Percentiles rank a stretch among this genome's conserved stretches.
Evolutionary conservation across 2,113 vertebrate genomes (phyloP).

Genomic region (Cebus imitator): DNA sequence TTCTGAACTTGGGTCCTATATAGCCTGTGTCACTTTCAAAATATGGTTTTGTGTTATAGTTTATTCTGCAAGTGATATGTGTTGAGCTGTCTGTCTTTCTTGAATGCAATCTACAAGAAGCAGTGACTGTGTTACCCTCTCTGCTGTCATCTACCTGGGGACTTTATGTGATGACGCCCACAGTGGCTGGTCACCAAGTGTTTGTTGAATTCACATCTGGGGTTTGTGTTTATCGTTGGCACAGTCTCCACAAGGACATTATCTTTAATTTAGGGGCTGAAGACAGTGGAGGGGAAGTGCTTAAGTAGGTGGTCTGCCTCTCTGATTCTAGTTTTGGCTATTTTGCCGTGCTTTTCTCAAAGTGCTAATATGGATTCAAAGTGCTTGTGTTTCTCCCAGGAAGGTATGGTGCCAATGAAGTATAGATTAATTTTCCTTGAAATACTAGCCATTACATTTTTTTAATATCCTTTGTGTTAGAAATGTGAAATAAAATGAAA

Average conservation of each 20-base stretch:
- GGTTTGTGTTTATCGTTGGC: background rate
- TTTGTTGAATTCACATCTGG: background rate
- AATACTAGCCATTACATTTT: conserved; percentile 12
- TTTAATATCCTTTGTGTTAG: background rate
- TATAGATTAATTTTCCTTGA: background rate
- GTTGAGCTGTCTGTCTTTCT: background rate
- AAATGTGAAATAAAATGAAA: background rate
- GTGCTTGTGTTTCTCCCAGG: background rate
- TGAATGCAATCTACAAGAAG: background rate
- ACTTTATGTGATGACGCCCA: rapidly evolving
- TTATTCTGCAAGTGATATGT: background rate
- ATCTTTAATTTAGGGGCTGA: background rate
- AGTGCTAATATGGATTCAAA: background rate
- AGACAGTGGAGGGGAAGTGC: background rate
- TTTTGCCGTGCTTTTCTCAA: background rate
- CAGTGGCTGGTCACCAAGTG: background rate
- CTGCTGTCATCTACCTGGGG: rapidly evolving
- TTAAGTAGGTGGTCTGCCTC: background rate
- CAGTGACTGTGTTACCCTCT: background rate
- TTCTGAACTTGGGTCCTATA: background rate
- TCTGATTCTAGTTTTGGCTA: background rate
- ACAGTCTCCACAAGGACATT: background rate
- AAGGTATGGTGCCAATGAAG: background rate
- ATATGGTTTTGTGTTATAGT: background rate
- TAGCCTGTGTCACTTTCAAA: background rate